Evolutionary conservation across 2,797 vertebrate species (phyloP).

Genomic region (Trichosurus vulpecula): DNA sequence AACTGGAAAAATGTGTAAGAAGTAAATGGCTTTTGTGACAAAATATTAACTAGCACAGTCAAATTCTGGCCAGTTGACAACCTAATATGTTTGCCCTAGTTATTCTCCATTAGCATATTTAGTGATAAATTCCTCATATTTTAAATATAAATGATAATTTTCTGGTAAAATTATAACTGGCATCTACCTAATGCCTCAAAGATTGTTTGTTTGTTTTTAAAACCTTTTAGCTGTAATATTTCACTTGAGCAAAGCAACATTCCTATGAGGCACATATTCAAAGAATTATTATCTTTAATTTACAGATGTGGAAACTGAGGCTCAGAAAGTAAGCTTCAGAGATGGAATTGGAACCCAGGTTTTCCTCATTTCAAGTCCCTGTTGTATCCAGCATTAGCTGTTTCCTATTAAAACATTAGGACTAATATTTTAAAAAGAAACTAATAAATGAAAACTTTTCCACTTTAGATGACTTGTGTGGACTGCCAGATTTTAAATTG

Average conservation of each 20-base stretch:
- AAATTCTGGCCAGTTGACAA: background rate
- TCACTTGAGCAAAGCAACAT: background rate
- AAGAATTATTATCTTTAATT: background rate
- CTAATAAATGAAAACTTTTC: background rate
- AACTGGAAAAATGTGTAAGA: background rate
- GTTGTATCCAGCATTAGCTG: background rate
- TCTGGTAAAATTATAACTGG: background rate
- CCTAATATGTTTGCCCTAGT: background rate
- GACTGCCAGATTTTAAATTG: background rate
- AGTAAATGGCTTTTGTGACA: background rate
- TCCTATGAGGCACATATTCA: background rate
- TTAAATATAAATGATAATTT: background rate
- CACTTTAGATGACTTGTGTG: background rate
- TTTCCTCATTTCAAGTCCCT: background rate
- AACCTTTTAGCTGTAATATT: background rate
- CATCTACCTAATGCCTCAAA: background rate
- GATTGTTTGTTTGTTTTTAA: background rate
- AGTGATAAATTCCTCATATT: background rate
- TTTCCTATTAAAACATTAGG: background rate
- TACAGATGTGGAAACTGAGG: background rate
- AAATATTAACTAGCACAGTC: background rate
- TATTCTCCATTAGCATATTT: background rate
- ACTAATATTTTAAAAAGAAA: background rate
- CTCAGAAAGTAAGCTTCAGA: background rate
- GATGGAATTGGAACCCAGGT: background rate